These are phyloP conservation scores for Chloroceryle inda DNA, from an alignment of 2,797 vertebrate species.

Conservation along the genomic window DNA sequence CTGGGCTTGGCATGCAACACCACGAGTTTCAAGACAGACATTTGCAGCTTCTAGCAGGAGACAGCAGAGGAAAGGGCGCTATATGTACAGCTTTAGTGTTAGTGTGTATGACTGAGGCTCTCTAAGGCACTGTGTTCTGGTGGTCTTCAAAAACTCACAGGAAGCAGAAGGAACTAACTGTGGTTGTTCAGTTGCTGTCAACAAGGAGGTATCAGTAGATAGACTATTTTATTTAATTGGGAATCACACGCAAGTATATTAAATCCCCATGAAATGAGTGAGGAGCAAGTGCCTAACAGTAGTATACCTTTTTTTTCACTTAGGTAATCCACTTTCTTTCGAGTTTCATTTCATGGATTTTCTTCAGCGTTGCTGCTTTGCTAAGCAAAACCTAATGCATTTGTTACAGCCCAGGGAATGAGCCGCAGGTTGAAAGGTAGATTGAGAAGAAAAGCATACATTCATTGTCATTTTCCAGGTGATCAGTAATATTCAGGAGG, in stretches of 20 bases:
- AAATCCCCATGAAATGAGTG: slow-evolving; percentile 1
- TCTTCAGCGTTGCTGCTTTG: slow-evolving; percentile 18
- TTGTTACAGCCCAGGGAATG: slow-evolving; percentile 29
- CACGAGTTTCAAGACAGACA: not conserved
- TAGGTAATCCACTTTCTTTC: slow-evolving; percentile 13
- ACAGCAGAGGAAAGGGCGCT: not conserved
- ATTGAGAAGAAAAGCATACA: slow-evolving; percentile 25
- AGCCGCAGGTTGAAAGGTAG: slow-evolving; percentile 3
- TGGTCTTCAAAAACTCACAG: not conserved
- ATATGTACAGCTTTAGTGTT: not conserved
- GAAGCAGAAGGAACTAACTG: not conserved
- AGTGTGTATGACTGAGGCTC: not conserved
- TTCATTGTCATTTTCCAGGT: slow-evolving; percentile 58
- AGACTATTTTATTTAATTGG: not conserved
- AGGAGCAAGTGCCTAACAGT: not conserved
- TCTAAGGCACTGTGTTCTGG: not conserved
- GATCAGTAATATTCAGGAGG: slow-evolving; percentile 47
- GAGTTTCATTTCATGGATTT: slow-evolving; percentile 30
- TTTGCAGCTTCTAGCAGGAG: not conserved
- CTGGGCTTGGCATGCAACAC: accelerated
- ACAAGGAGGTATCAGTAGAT: not conserved
- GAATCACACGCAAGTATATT: not conserved
- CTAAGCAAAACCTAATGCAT: slow-evolving; percentile 35
- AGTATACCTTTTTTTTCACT: not conserved
- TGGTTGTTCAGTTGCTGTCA: not conserved